Evolutionary conservation across 1,140 invertebrate species (phyloP).

Genomic region (Eulimnadia texana): DNA sequence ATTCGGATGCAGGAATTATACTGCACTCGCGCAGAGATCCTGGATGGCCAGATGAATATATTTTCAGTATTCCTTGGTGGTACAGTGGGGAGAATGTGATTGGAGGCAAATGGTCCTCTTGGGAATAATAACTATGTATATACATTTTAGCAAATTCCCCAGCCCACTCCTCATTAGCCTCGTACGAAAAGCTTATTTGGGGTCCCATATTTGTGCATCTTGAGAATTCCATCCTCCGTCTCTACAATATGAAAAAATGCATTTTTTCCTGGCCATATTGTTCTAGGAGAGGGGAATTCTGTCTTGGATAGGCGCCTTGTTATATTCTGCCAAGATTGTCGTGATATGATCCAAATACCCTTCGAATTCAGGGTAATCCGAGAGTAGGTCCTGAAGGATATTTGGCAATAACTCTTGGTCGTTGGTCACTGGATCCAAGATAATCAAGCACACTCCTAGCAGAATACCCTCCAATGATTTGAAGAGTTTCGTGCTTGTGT

Average conservation of each 20-base stretch:
- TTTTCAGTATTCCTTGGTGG: not conserved
- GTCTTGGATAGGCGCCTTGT: not conserved
- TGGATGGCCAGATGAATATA: not conserved
- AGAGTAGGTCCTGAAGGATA: not conserved
- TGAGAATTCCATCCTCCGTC: not conserved
- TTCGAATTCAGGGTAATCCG: not conserved
- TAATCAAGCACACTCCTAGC: not conserved
- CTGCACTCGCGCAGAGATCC: not conserved
- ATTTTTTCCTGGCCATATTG: constrained; percentile 4
- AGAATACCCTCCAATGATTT: not conserved
- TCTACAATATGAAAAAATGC: not conserved
- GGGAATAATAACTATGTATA: not conserved
- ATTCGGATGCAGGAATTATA: not conserved
- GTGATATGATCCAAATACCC: not conserved
- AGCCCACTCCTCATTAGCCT: not conserved
- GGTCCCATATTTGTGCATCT: not conserved
- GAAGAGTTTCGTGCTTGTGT: not conserved
- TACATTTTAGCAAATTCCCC: not conserved
- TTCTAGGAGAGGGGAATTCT: not conserved
- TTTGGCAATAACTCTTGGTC: not conserved
- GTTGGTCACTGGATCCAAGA: not conserved
- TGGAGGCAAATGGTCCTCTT: not conserved
- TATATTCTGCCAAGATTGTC: not conserved
- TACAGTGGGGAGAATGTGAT: not conserved
- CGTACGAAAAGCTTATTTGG: not conserved